A percentile compares a stretch with the other conserved stretches of the same genome.
These are phyloP conservation scores for Crocodylus rhombifer DNA, from an alignment of 2,797 vertebrate species.

Conservation along the genomic window DNA sequence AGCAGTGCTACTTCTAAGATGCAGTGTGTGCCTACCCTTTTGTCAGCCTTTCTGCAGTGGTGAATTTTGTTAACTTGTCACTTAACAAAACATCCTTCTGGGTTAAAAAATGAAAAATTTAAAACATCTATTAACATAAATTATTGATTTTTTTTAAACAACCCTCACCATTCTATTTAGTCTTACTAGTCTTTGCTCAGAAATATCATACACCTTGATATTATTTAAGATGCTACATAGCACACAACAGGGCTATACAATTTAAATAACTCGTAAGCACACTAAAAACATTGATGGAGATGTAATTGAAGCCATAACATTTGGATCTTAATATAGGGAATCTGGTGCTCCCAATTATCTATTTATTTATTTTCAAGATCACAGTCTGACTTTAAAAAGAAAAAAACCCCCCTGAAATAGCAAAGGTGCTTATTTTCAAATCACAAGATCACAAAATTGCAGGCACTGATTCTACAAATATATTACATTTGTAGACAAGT, in stretches of 20 bases:
- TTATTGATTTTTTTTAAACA: not conserved
- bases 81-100: not conserved
- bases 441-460: not conserved
- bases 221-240: not conserved
- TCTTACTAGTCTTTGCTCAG: not conserved
- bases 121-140: not conserved
- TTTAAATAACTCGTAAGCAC: not conserved
- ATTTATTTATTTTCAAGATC: slow-evolving; percentile 5
- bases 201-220: not conserved
- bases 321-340: slow-evolving; percentile 1
- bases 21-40: not conserved
- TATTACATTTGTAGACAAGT: not conserved
- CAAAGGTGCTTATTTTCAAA: not conserved
- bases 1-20: not conserved
- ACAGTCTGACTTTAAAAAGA: not conserved
- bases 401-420: not conserved
- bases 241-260: not conserved
- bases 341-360: not conserved
- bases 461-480: not conserved
- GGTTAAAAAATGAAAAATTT: not conserved
- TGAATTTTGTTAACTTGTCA: not conserved
- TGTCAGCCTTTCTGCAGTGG: not conserved
- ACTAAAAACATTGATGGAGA: not conserved
- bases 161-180: not conserved
- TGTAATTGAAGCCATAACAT: not conserved